Evolutionary conservation across 2,113 vertebrate genomes (phyloP).

Genomic region (Xenotilapia leptura): DNA sequence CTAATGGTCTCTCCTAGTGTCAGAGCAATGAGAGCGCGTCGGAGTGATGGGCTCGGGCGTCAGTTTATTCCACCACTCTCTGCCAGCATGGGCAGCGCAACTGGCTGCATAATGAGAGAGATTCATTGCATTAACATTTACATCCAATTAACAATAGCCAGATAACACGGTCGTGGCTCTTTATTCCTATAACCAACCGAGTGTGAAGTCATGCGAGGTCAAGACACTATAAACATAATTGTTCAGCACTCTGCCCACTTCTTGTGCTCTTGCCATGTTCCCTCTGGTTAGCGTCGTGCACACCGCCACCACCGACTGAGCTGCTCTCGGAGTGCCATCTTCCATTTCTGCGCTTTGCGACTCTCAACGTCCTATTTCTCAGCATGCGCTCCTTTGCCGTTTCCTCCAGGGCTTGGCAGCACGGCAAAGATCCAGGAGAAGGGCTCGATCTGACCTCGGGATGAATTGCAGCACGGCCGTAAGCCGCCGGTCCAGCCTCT

Average conservation of each 20-base stretch:
- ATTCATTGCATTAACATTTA: conserved; percentile 65
- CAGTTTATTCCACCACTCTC: conserved; percentile 32
- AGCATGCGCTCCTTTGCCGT: not conserved
- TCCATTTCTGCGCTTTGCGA: conserved; percentile 32
- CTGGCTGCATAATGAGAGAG: conserved; percentile 47
- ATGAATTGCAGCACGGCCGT: conserved; percentile 37
- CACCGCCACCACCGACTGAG: not conserved
- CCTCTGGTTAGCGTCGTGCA: conserved; percentile 7
- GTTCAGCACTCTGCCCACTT: conserved; percentile 33
- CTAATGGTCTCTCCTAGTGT: conserved; percentile 62
- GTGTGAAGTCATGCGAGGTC: conserved; percentile 33
- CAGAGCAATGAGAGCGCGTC: conserved; percentile 51
- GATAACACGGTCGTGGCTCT: not conserved
- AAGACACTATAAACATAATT: conserved; percentile 43
- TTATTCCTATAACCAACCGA: conserved; percentile 14
- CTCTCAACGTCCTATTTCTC: conserved; percentile 42
- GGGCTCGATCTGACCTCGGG: conserved; percentile 38
- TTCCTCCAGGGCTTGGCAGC: conserved; percentile 49
- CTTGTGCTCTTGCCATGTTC: conserved; percentile 39
- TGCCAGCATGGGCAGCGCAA: conserved; percentile 37
- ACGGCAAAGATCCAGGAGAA: conserved; percentile 39
- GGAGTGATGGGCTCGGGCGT: conserved; percentile 49
- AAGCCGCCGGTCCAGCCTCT: conserved; percentile 11
- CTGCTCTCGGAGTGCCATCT: conserved; percentile 46
- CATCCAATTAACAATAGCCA: conserved; percentile 62